Base-by-base conservation (phyloP, 2,888 invertebrate genomes). In the Andrena haemorrhoa region DNA sequence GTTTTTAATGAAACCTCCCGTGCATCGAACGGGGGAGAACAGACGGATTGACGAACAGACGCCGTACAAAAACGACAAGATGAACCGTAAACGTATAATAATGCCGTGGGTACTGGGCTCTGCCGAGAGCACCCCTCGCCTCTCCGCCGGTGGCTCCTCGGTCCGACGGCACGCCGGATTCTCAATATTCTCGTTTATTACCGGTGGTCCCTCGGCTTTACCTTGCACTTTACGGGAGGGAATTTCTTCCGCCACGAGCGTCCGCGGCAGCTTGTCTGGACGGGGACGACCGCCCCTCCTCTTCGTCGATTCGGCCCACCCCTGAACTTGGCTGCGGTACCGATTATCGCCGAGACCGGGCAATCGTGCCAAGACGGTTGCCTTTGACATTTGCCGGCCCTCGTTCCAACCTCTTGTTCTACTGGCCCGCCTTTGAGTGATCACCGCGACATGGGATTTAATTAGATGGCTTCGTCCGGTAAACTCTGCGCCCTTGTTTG, bases 121-220 rank as follows among this genome's bases (percentile, higher is more conserved):
- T 41, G 51, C 16, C 65, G 29, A 16, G 29, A 10, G 47, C 47
- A 26, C 35, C 49, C 56, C 20, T 23, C 33, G 10, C 41, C 72
- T 51, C 65, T 26, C 65, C 29, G 60, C 29, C 60, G 58, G 20
- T 78, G 49, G 49, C 53, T 63, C 20, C 23, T 51, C 69, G 53
- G 31, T 60, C 60, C 56, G n/a, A 33, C 68, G 70, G 56, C 68
- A 68, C 68, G 56, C 29, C 23, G 60, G 60, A 75, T 83, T 83
- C 82, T 86, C 83, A 86, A 80, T 85, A 80, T 83, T 71, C 53
- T 65, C 83, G 74, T 78, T 83, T 83, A 83, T 86, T 85, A 83
- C 81, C 72, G 63, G 47, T 68, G 60, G 68, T 63, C 51, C 68
- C 49, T 60, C 60, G 71, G 71, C 64, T 84, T 75, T 75, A 75